Evolutionary conservation across 2,797 vertebrate genomes (phyloP).

Genomic region (Chrosomus eos): DNA sequence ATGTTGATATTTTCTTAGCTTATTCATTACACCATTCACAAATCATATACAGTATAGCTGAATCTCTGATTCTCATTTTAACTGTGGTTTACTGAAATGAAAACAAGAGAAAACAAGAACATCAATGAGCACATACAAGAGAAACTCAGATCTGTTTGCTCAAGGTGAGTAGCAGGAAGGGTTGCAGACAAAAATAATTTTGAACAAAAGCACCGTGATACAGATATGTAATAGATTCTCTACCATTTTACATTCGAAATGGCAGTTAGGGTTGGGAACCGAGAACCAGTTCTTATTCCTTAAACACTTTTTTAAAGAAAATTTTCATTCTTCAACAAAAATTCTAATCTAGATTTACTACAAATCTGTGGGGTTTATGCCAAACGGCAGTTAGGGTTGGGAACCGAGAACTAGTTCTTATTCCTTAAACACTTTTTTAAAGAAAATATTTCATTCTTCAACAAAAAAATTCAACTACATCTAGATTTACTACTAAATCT

Average conservation of each 20-base stretch:
- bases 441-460: not conserved
- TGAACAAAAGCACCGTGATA: not conserved
- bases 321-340: not conserved
- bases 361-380: not conserved
- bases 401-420: not conserved
- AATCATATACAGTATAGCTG: too few species aligned
- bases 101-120: not conserved
- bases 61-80: not conserved
- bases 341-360: too few species aligned
- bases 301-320: not conserved
- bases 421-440: not conserved
- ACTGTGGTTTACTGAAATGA: not conserved
- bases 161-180: not conserved
- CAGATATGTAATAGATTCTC: constrained; percentile 5
- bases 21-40: not conserved
- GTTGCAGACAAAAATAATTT: not conserved
- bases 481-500: too few species aligned
- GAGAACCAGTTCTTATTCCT: not conserved
- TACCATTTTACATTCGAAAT: not conserved
- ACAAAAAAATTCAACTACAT: not conserved
- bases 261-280: not conserved
- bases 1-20: not conserved
- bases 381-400: not conserved
- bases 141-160: not conserved
- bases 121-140: not conserved